Evolutionary conservation across 2,113 vertebrate species (phyloP), one percentile per base, ranked within the genome.

Genomic region (Pampusana beccarii): DNA sequence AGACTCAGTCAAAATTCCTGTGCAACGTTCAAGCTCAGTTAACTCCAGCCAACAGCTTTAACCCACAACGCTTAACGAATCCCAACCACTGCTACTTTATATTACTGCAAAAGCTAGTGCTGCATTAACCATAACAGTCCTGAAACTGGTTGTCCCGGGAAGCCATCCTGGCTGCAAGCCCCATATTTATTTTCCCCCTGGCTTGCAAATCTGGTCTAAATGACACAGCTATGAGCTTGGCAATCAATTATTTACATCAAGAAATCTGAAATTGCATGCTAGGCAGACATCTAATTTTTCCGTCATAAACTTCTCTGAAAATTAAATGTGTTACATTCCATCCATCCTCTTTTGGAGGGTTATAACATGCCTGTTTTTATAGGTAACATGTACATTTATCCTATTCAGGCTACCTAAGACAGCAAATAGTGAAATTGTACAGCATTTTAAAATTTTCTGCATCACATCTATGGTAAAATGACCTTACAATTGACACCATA

Each of bases 231-330:
- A 57, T 5, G 29, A 88, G 15, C 21, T 71, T 72, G 64, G 50
- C 33, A 82, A 93, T 86, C 46, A 80, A 79, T 88, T 75, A 85
- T 79, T 95, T 82, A n/a, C 61, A 58, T 61, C 44, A 78, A 80
- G 6, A 93, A 86, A 56, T 62, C 17, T 70, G 40, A 94, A 94
- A 95, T 2, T 42, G n/a, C 26, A 54, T 15, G 13, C 13, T 38
- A 80, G 34, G 33, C n/a, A 78, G 67, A 34, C 14, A 86, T 48
- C 46, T 90, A 51, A 66, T 73, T 93, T 90, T 88, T 92, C 36
- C 86, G 10, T 73, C 40, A 69, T 33, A 77, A 90, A 82, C 60
- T 40, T 56, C 14, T 54, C 58, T 58, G 61, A 88, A 92, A 96
- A 90, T 65, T 44, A 84, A 92, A 50, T 24, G 31, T 0, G 0